These are phyloP conservation scores for Varecia variegata DNA, from an alignment of 2,797 vertebrate species.

Conservation along the genomic window DNA sequence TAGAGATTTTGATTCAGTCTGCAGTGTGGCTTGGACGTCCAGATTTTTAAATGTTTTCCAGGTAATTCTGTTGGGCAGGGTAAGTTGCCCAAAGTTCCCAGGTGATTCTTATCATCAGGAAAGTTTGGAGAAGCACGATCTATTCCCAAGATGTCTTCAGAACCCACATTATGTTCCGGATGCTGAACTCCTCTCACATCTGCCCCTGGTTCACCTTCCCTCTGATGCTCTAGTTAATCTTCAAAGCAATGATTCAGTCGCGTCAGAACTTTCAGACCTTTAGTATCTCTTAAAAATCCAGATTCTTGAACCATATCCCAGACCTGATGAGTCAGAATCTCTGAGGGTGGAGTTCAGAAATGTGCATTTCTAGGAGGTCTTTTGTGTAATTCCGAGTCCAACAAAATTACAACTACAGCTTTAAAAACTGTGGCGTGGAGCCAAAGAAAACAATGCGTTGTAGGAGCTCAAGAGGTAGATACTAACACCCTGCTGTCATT, in stretches of 20 bases:
- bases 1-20: not conserved
- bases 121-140: not conserved
- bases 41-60: not conserved
- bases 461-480: not conserved
- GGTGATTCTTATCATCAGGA: not conserved
- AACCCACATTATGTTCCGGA: not conserved
- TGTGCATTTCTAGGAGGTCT: not conserved
- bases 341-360: not conserved
- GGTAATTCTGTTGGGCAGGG: not conserved
- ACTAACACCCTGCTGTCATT: not conserved
- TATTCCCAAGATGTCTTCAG: not conserved
- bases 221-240: not conserved
- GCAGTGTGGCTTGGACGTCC: not conserved
- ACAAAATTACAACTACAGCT: not conserved
- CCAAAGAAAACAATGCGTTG: not conserved
- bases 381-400: not conserved
- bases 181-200: not conserved
- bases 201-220: not conserved
- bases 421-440: not conserved
- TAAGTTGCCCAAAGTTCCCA: not conserved
- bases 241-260: not conserved
- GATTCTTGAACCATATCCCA: not conserved
- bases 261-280: not conserved
- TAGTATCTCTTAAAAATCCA: not conserved
- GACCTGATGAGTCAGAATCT: not conserved